Percentiles rank a stretch among this genome's conserved stretches.
Conservation (phyloP, 1,140 invertebrate species). For the Planococcus citri region DNA sequence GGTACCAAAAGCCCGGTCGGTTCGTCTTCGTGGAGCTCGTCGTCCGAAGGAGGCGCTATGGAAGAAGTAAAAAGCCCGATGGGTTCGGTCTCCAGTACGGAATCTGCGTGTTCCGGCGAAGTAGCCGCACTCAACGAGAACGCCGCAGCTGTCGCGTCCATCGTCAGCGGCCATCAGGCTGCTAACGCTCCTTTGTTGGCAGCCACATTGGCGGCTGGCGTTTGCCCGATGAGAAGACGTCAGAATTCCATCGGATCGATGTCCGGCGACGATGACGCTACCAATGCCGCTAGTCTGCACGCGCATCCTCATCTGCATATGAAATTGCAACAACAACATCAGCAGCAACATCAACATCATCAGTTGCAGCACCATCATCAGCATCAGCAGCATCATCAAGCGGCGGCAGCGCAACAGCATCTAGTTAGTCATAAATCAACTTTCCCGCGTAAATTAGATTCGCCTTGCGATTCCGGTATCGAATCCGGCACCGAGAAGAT, state of each 20-base stretch:
- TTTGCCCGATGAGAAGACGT: constrained; percentile 47
- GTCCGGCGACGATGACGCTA: constrained; percentile 61
- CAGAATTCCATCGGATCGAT: constrained; percentile 61
- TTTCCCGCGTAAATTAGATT: constrained; percentile 68
- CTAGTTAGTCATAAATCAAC: constrained; percentile 12
- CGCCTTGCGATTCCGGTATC: constrained; percentile 81
- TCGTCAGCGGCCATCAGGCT: constrained; percentile 34
- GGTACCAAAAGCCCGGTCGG: constrained; percentile 44
- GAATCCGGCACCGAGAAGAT: constrained; percentile 79
- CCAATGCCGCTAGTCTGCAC: constrained; percentile 38
- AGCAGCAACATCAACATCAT: constrained; percentile 28
- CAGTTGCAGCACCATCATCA: constrained; percentile 33
- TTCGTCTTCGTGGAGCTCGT: constrained; percentile 49
- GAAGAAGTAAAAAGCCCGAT: constrained; percentile 63
- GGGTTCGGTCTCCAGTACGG: constrained; percentile 72
- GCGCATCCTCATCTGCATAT: constrained; percentile 42
- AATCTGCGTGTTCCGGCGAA: constrained; percentile 54
- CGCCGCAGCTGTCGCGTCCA: constrained; percentile 39
- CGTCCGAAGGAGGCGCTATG: constrained; percentile 44
- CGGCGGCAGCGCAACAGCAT: constrained; percentile 28
- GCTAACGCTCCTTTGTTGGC: constrained; percentile 56
- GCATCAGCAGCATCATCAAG: constrained; percentile 36
- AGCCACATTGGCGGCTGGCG: constrained; percentile 56
- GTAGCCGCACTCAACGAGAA: constrained; percentile 49
- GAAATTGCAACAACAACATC: constrained; percentile 33